A percentile compares a stretch with the other conserved stretches of the same genome.
Conservation (phyloP, 2,797 vertebrate genomes). For the Perodicticus potto region DNA sequence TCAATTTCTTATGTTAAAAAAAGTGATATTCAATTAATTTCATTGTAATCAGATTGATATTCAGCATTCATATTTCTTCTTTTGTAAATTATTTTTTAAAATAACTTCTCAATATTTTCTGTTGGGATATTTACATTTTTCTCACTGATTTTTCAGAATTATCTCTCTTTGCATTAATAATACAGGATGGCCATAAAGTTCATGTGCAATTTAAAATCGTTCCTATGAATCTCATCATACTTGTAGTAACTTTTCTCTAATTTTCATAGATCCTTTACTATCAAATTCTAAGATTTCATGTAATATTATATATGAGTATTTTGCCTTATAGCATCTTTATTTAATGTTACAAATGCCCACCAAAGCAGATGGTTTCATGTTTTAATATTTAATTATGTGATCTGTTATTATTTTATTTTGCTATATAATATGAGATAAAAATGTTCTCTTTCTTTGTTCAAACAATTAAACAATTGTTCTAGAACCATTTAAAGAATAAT, state of each 20-base stretch:
- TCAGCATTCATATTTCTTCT: neutral
- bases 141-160: neutral
- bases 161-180: neutral
- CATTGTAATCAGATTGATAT: neutral
- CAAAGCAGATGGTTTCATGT: neutral
- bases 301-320: neutral
- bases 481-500: neutral
- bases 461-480: neutral
- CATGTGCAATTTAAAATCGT: no score
- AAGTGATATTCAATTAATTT: neutral
- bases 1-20: neutral
- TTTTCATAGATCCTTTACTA: neutral
- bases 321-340: neutral
- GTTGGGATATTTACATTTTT: neutral
- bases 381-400: neutral
- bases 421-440: neutral
- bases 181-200: neutral
- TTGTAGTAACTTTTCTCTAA: neutral
- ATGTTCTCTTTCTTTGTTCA: neutral
- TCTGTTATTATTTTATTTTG: neutral
- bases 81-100: slow-evolving; percentile 24
- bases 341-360: neutral
- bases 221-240: neutral
- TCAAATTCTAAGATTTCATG: neutral
- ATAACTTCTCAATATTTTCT: neutral